Evolutionary conservation across 2,797 vertebrate genomes (phyloP), one percentile per base, ranked within the genome.

Genomic region (Sparus aurata): DNA sequence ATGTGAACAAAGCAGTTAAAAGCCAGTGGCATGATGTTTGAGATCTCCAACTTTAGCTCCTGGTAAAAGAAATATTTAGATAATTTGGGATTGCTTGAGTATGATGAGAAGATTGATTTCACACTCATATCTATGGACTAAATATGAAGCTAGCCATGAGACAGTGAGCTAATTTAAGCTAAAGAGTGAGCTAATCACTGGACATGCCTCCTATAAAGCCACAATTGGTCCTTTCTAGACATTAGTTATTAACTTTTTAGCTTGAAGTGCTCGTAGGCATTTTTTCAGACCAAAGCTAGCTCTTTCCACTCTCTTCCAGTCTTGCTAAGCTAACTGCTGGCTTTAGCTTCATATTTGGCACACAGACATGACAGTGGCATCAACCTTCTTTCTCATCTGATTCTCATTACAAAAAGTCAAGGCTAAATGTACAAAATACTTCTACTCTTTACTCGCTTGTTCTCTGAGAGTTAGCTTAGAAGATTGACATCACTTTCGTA

Each of bases 21-120:
- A 46, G 20, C 45, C 66, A 30, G 46, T 47, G 27, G 67, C 57
- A 18, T 70, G 47, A 85, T 55, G 64, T 59, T 50, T 49, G 41
- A 69, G 25, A 38, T 38, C 38, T 38, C 38, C 9, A 38, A 38
- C 38, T 38, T 38, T 11, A 38, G 38, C 38, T 38, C 38, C 38
- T 10, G 38, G 18, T 27, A 25, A 25, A 62, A 52, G 17, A 59
- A 46, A 15, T 22, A 22, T 53, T 47, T 8, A 1, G 11, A 23
- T 1, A 16, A 16, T 58, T 63, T 38, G 12, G 49, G 49, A 46
- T 47, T 18, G 50, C 25, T 50, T 30, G 4, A 65, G 66, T 22
- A 66, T 45, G 9, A 41, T 22, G 18, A 71, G 6, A 67, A 22
- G 7, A 52, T 13, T 45, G 18, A 18, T 30, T 54, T 13, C 10